A percentile compares a stretch with the other conserved stretches of the same genome.
Conservation (phyloP, 2,888 invertebrate species). For the Poecilus cupreus region DNA sequence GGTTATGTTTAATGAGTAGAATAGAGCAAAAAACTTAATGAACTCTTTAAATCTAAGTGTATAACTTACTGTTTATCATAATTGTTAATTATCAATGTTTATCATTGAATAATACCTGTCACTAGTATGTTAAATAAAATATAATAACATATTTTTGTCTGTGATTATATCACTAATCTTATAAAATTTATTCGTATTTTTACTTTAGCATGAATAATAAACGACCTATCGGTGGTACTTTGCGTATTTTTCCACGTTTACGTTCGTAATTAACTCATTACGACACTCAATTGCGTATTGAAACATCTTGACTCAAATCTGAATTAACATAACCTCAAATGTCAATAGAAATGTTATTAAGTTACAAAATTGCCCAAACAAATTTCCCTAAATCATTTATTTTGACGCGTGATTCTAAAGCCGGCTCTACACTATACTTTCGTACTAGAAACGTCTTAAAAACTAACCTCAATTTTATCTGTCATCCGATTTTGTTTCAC, state of each 20-base stretch:
- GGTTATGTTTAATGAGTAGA: background rate
- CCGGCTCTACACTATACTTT: no score
- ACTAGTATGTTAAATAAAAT: constrained; percentile 38
- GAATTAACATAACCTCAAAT: no score
- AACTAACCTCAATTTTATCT: no score
- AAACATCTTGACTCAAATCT: no score
- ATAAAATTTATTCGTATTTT: constrained; percentile 33
- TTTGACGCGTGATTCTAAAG: no score
- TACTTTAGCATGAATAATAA: background rate
- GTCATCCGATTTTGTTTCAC: no score
- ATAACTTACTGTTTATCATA: constrained; percentile 51
- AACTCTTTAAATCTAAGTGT: constrained; percentile 51
- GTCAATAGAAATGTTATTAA: no score
- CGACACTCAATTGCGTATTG: no score
- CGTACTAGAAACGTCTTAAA: no score
- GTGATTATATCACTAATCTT: constrained; percentile 55
- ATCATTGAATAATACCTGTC: constrained; percentile 43
- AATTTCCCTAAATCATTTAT: no score
- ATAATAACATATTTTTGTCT: constrained; percentile 53
- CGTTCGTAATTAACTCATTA: no score
- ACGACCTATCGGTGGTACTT: background rate
- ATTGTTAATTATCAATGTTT: constrained; percentile 40
- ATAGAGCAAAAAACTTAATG: background rate
- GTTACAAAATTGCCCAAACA: no score
- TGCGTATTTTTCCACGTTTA: background rate